phyloP scores from a whole-genome alignment of 1,140 invertebrate species.

The Macrobrachium rosenbergii region DNA sequence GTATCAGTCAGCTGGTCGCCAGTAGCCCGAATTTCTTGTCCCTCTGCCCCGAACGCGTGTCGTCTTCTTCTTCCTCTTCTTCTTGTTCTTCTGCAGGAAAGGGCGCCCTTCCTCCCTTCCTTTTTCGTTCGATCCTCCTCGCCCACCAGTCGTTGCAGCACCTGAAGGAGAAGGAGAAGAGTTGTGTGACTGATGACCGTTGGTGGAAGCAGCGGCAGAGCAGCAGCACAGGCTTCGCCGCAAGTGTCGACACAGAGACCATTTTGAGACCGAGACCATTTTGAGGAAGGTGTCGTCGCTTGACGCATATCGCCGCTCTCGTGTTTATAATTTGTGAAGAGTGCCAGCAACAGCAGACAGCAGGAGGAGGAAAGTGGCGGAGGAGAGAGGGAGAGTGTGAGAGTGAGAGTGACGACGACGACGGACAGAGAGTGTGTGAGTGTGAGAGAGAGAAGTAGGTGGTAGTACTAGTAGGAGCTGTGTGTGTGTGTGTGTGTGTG shows the following conservation, averaged over 20 bases:
- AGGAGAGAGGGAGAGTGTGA: neutral
- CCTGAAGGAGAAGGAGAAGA: neutral
- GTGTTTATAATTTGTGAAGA: neutral
- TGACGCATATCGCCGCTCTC: too few species aligned
- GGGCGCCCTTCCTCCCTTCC: neutral
- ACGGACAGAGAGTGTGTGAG: neutral
- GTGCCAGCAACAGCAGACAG: neutral
- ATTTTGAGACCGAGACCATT: too few species aligned
- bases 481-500: neutral
- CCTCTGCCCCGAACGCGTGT: too few species aligned
- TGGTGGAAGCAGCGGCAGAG: too few species aligned
- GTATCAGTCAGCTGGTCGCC: slow-evolving; percentile 21
- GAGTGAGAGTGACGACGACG: neutral
- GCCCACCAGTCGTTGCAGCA: neutral
- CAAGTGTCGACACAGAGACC: too few species aligned
- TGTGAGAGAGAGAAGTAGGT: neutral
- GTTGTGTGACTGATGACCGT: slow-evolving; percentile 11
- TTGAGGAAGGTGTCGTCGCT: too few species aligned
- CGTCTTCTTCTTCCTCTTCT: too few species aligned
- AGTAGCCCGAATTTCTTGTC: neutral
- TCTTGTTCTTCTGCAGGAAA: too few species aligned
- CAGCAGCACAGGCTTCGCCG: too few species aligned
- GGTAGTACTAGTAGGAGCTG: neutral
- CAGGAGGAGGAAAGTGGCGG: neutral
- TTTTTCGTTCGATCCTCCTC: neutral